Base-by-base conservation (phyloP, 2,888 invertebrate genomes). In the Baronia brevicornis region DNA sequence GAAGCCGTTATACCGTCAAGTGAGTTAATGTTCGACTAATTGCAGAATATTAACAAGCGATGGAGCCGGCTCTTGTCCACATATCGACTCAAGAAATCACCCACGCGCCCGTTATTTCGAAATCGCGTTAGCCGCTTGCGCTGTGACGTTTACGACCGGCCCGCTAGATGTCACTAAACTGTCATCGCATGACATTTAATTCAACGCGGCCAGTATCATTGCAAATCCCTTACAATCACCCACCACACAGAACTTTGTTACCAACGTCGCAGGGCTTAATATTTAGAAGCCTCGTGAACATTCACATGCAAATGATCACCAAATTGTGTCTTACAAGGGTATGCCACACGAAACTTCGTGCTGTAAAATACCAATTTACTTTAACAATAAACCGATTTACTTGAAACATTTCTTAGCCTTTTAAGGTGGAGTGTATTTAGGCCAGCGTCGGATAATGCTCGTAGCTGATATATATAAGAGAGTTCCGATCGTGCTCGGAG, bases 351-450 rank as follows among this genome's bases (percentile, higher is more conserved):
- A 68, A 63, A 67, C 52, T 63, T 65, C 68, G 64, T 67, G 72
- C 74, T 64, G 74, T 78, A 72, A 72, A 74, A 79, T 71, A 77
- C 64, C 78, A 73, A 78, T 79, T 78, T 77, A 70, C 62, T 71
- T 71, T 71, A 77, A 78, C 78, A 79, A 75, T 78, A 78, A 71
- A 53, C 68, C 71, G 66, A 63, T 77, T 78, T 77, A 74, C 65
- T 68, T 61, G 54, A 49, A 69, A 63, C 63, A 64, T 66, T 74
- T 66, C 54, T 58, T 54, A 57, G 55, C 80, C 79, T 63, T 79
- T 62, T 75, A 78, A 59, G 79, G 79, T 36, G 46, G 33, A 44
- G 44, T 59, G 60, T 70, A 72, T 77, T 78, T 66, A 73, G 73
- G 66, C 50, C 67, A 69, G 65, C 62, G 60, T 55, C 48, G 43